phyloP scores from a whole-genome alignment of 1,140 invertebrate species.

The Halesus radiatus region DNA sequence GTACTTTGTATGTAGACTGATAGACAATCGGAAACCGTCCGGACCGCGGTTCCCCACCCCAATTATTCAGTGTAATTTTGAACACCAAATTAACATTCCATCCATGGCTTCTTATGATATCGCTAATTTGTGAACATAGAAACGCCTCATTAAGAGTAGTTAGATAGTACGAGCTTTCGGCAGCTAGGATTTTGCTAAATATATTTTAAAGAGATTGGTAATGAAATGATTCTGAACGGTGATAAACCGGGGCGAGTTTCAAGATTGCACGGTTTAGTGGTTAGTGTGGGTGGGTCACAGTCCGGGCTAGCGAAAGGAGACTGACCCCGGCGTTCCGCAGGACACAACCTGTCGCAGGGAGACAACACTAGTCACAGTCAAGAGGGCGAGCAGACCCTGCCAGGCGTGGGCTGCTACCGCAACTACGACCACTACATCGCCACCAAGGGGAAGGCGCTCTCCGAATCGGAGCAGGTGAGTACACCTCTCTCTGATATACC shows the following conservation, averaged over 20 bases:
- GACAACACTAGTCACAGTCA: constrained; percentile 90
- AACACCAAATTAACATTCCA: constrained; percentile 53
- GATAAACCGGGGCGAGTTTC: constrained; percentile 49
- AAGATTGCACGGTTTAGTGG: constrained; percentile 55
- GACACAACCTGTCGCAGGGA: constrained; percentile 91
- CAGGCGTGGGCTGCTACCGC: constrained; percentile 85
- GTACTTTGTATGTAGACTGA: constrained; percentile 55
- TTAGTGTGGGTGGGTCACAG: constrained; percentile 46
- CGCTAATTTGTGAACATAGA: constrained; percentile 43
- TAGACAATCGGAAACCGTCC: constrained; percentile 47
- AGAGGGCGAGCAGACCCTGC: constrained; percentile 81
- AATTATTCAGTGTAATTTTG: constrained; percentile 57
- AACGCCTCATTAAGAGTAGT: constrained; percentile 45
- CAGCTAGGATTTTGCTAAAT: constrained; percentile 27
- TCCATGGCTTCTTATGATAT: constrained; percentile 49
- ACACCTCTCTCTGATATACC: constrained; percentile 25
- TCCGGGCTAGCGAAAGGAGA: constrained; percentile 63
- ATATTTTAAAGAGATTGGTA: constrained; percentile 15
- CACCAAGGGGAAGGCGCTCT: constrained; percentile 74
- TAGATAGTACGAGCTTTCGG: constrained; percentile 48
- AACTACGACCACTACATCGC: constrained; percentile 85
- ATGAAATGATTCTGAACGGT: constrained; percentile 17
- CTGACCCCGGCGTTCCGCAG: constrained; percentile 73
- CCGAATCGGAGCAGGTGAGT: constrained; percentile 74
- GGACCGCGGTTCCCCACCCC: constrained; percentile 54